Base-by-base conservation (phyloP, 2,113 vertebrate species). In the Sinocyclocheilus grahami region DNA sequence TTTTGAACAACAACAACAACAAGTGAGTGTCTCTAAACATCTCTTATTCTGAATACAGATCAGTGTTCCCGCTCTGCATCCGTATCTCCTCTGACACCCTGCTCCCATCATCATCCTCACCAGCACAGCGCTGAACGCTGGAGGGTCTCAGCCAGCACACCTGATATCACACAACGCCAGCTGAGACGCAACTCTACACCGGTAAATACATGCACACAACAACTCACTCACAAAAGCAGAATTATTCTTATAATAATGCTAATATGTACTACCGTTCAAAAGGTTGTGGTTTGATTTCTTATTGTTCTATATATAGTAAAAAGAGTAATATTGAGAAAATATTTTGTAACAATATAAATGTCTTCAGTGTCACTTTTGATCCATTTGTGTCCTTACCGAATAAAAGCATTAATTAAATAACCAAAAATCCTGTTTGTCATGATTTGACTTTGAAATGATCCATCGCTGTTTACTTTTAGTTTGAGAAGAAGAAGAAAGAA, bases 401-500 rank as follows among this genome's bases (percentile, higher is more conserved):
- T 55, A 6, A 55, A 55, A 18, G 16, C 53, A 18, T 67, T 67
- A 0, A 67, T 67, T 30, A 16, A 16, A 5, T 27, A 14, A 67
- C 9, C 16, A 67, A 16, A 30, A 69, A 12, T 16, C 13, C 2
- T 12, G 13, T 10, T 65, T 65, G 7, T 30, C 24, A 0, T 65
- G 14, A 69, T 69, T 33, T 33, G 14, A 60, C 16, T n/a, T 14
- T 42, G 12, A 76, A 63, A 16, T 83, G 22, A 55, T 39, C 16
- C 2, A 46, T 18, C 4, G 7, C 12, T 62, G 33, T 82, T 14
- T 87, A 69, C 4, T 27, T 48, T 11, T 83, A 95, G 95, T 77
- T 93, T 89, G 95, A 95, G 86, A 97, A 97, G 94, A 97, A 96
- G 92, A 98, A 97, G 91, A 99, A 98, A 87, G 97, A 99, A 90